Conservation (phyloP, 2,888 invertebrate species). For the Philereme vetulata region DNA sequence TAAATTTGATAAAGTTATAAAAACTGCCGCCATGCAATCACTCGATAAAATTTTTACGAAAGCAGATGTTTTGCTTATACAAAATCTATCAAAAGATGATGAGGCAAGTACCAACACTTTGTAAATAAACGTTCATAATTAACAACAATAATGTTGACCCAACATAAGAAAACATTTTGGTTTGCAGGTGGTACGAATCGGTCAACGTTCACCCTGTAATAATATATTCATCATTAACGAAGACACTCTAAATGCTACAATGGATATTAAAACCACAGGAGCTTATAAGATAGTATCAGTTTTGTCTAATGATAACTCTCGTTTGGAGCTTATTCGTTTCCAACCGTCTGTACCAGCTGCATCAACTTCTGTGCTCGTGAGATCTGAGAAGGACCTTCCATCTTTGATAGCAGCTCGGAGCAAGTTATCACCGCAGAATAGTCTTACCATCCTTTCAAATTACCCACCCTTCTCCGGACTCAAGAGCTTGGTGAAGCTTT, state of each 20-base stretch:
- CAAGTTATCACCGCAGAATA: constrained; percentile 30
- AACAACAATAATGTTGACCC: too few relatives aligned
- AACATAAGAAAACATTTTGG: constrained; percentile 7
- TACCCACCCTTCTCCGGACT: constrained; percentile 43
- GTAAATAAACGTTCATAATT: too few relatives aligned
- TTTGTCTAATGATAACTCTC: constrained; percentile 17
- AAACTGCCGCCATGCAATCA: constrained; percentile 9
- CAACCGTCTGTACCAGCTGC: constrained; percentile 14
- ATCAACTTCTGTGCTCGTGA: constrained; percentile 36
- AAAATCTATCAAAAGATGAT: constrained; percentile 39
- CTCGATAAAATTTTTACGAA: constrained; percentile 17
- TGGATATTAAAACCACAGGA: constrained; percentile 5
- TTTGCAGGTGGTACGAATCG: constrained; percentile 23
- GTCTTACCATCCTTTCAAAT: constrained; percentile 40
- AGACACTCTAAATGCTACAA: not conserved
- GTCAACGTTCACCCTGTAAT: constrained; percentile 5
- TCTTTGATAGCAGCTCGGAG: constrained; percentile 34
- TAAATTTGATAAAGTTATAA: constrained; percentile 31
- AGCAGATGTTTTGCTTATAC: constrained; percentile 39
- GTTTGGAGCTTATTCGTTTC: constrained; percentile 42
- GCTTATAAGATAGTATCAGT: constrained; percentile 16
- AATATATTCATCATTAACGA: constrained; percentile 21
- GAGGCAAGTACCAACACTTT: constrained; percentile 29
- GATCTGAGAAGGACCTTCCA: constrained; percentile 37
- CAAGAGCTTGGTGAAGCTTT: constrained; percentile 39